A percentile compares a stretch with the other conserved stretches of the same genome.
Evolutionary conservation across 2,888 invertebrate species (phyloP).

Genomic region (Brenthis ino): DNA sequence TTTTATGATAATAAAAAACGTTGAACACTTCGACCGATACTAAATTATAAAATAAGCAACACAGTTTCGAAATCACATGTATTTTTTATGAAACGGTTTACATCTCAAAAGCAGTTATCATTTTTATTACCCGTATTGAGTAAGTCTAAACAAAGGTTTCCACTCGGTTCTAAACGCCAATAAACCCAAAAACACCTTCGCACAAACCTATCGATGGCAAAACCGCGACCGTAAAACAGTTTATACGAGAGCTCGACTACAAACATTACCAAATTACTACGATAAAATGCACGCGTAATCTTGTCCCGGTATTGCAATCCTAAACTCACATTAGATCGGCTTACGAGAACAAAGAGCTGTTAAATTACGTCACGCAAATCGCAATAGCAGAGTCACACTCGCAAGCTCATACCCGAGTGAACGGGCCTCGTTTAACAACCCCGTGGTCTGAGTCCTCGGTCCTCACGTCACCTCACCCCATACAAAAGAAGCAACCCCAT

Average conservation of each 20-base stretch:
- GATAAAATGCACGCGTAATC: slow-evolving; percentile 73
- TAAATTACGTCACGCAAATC: slow-evolving; percentile 60
- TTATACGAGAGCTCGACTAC: slow-evolving; percentile 58
- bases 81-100: slow-evolving; percentile 40
- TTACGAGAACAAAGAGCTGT: slow-evolving; percentile 77
- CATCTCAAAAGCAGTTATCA: slow-evolving; percentile 45
- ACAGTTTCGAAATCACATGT: slow-evolving; percentile 35
- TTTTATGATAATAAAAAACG: slow-evolving; percentile 11
- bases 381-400: slow-evolving; percentile 63
- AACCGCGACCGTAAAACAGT: slow-evolving; percentile 73
- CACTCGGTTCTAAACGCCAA: slow-evolving; percentile 70
- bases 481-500: slow-evolving; percentile 55
- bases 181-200: slow-evolving; percentile 78
- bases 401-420: slow-evolving; percentile 73
- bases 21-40: slow-evolving; percentile 29
- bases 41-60: slow-evolving; percentile 21
- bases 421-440: slow-evolving; percentile 76
- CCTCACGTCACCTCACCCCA: slow-evolving; percentile 82
- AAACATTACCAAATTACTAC: slow-evolving; percentile 70
- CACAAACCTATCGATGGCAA: slow-evolving; percentile 73
- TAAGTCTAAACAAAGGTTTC: slow-evolving; percentile 69
- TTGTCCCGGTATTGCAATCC: slow-evolving; percentile 63
- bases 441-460: slow-evolving; percentile 63
- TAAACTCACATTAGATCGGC: slow-evolving; percentile 64
- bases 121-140: slow-evolving; percentile 64